A percentile compares a stretch with the other conserved stretches of the same genome.
These are phyloP conservation scores for Turnix velox DNA, from an alignment of 2,113 vertebrate genomes.

Conservation along the genomic window DNA sequence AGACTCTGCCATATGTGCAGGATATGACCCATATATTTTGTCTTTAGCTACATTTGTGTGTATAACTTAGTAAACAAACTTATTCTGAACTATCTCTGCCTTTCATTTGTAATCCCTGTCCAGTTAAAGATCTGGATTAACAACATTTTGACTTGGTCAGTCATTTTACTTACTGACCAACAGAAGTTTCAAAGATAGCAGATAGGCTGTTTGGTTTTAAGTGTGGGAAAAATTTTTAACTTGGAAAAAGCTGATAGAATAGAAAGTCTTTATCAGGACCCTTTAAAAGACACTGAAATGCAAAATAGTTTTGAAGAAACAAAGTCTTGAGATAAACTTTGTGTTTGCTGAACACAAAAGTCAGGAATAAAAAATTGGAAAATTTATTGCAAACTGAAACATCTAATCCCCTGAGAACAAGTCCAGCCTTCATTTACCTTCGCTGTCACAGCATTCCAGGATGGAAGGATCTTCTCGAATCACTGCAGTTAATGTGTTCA, in stretches of 20 bases:
- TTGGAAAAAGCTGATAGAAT: not conserved
- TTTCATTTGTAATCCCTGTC: not conserved
- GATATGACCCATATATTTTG: not conserved
- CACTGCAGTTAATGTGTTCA: conserved; percentile 81
- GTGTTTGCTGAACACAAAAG: not conserved
- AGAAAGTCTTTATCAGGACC: not conserved
- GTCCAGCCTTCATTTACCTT: conserved; percentile 69
- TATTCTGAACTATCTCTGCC: not conserved
- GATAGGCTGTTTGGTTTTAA: not conserved
- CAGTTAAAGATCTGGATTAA: not conserved
- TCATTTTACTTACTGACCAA: not conserved
- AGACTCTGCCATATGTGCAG: not conserved
- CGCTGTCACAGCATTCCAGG: conserved; percentile 84
- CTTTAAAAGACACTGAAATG: not conserved
- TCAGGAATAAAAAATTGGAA: not conserved
- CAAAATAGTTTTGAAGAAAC: not conserved
- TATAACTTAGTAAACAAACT: not conserved
- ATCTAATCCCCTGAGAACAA: not conserved
- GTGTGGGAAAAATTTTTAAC: not conserved
- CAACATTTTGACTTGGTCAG: not conserved
- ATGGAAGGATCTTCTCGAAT: conserved; percentile 88
- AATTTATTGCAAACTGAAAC: not conserved
- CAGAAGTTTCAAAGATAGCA: not conserved
- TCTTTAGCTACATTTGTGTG: not conserved
- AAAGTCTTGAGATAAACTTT: not conserved